These are phyloP conservation scores for Polydrusus tereticollis DNA, from an alignment of 2,888 invertebrate species.

Conservation along the genomic window DNA sequence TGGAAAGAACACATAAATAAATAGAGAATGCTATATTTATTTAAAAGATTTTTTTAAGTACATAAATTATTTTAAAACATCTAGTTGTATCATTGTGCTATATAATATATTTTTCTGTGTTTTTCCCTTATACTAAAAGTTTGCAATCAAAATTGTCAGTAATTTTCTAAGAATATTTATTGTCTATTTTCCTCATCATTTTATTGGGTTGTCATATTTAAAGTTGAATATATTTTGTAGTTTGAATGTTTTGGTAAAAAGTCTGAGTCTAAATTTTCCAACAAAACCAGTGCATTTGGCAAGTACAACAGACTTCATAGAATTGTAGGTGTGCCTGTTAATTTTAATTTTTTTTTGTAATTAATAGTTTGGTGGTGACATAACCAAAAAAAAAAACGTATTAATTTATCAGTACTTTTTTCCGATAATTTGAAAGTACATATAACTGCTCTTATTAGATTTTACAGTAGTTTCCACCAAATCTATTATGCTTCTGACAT, in stretches of 20 bases:
- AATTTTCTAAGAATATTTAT: too few relatives aligned
- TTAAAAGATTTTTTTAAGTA: too few relatives aligned
- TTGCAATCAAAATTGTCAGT: background rate
- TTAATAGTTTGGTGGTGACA: slow-evolving; percentile 4
- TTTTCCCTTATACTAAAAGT: background rate
- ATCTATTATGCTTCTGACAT: slow-evolving; percentile 24
- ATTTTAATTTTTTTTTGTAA: background rate
- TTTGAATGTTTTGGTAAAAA: background rate
- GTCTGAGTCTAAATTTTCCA: slow-evolving; percentile 5
- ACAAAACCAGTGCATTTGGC: slow-evolving; percentile 17
- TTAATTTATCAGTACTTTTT: too few relatives aligned
- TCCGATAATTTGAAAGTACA: background rate
- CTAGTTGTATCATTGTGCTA: too few relatives aligned
- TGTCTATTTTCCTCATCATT: slow-evolving; percentile 43
- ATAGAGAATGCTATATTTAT: too few relatives aligned
- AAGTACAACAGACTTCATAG: background rate
- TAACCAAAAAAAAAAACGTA: background rate
- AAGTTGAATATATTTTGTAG: slow-evolving; percentile 3
- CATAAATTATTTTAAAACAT: too few relatives aligned
- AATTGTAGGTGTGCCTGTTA: slow-evolving; percentile 1
- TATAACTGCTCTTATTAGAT: background rate
- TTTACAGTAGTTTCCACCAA: background rate
- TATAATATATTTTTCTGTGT: background rate
- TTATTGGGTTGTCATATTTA: background rate
- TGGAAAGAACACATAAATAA: too few relatives aligned